Evolutionary conservation across 2,797 vertebrate genomes (phyloP).

Genomic region (Micrastur ruficollis): DNA sequence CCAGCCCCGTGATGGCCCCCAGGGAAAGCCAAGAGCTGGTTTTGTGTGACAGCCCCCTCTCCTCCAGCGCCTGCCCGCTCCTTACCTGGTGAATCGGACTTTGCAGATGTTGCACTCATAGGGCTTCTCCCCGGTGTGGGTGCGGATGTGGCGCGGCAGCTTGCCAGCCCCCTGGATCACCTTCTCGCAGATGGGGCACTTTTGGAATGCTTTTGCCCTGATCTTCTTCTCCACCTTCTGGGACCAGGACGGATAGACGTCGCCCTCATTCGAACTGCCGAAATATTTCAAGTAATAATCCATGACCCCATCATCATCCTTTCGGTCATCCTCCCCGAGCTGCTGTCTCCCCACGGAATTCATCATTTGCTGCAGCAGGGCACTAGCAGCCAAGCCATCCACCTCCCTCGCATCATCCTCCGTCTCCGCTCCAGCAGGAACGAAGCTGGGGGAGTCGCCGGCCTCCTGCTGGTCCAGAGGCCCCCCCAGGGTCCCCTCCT

Average conservation of each 20-base stretch:
- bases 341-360: conserved; percentile 89
- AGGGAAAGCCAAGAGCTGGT: background rate
- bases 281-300: conserved; percentile 99
- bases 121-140: conserved; percentile 97
- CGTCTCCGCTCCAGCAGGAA: conserved; percentile 45
- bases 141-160: conserved; percentile 96
- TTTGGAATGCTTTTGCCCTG: conserved; percentile 98
- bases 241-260: conserved; percentile 79
- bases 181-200: conserved; percentile 98
- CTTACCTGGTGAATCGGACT: conserved; percentile 98
- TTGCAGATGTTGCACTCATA: conserved; percentile 98
- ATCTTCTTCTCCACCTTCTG: conserved; percentile 94
- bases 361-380: conserved; percentile 95
- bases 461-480: conserved; percentile 69
- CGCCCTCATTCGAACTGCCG: conserved; percentile 86
- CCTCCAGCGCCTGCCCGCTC: background rate
- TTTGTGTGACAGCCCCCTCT: background rate
- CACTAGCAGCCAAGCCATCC: conserved; percentile 87
- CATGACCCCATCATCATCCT: conserved; percentile 88
- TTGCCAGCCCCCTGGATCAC: conserved; percentile 99
- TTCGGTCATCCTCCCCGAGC: conserved; percentile 79
- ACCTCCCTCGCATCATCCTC: conserved; percentile 67
- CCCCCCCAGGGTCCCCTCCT: conserved; percentile 68
- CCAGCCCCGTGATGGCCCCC: accelerated
- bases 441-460: conserved; percentile 68